Base-by-base conservation (phyloP, 2,888 invertebrate species). In the Coleophora flavipennella region DNA sequence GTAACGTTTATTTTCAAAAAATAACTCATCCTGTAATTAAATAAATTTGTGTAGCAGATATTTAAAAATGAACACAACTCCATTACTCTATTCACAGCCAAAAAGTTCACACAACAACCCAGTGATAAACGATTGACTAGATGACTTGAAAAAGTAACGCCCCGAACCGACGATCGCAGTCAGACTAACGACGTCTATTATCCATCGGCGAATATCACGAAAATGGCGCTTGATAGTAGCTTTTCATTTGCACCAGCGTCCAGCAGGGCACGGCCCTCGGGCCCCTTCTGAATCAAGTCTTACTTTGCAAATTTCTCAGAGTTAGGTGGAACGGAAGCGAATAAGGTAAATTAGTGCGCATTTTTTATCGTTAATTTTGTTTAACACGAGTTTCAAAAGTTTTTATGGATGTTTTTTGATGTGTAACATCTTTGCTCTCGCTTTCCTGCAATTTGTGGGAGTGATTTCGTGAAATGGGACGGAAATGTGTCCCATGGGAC, bases 91-190 rank as follows among this genome's bases (percentile, higher is more conserved):
- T 36, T 52, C 52, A 49, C 62, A 52, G 67, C 63, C 66, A 62
- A 70, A 73, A 77, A 80, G 72, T 79, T 80, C 75, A 79, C 79
- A 81, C 79, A 81, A 81, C 81, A 77, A 70, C 62, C 68, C 67
- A 61, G 78, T 84, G 83, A 84, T 84, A 81, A 84, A 83, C 81
- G 84, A 83, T 80, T 80, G 78, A 79, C 78, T 74, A 74, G 68
- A 81, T 84, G 83, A 84, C 83, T 83, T 77, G 83, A 81, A 80
- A 81, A 84, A 80, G 76, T 73, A 69, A 73, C 76, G 71, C 80
- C 71, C 78, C 61, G 65, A 67, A 72, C 67, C 67, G 71, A 62
- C 67, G 64, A 70, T 67, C 71, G 68, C 57, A 61, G 67, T 60
- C 57, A 54, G 60, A 67, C 73, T 83, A 83, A 79, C 77, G 81